Percentiles rank a stretch among this genome's conserved stretches.
Conservation (phyloP, 92 coral and sea anemone genomes). For the Heteractis magnifica region DNA sequence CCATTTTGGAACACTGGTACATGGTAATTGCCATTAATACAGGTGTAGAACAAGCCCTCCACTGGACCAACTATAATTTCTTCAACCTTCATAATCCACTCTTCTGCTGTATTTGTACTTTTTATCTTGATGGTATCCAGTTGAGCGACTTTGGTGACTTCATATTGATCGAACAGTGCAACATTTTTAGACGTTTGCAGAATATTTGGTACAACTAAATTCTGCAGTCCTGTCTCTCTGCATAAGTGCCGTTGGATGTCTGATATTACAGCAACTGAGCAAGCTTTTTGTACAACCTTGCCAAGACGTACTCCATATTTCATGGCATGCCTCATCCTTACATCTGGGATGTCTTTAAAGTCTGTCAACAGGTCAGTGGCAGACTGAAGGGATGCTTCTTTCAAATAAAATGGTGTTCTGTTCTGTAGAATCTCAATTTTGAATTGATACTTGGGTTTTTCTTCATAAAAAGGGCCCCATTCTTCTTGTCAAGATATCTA, state of each 20-base stretch:
- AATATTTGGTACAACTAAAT: constrained; percentile 22
- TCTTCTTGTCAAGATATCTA: background rate
- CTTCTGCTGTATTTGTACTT: constrained; percentile 25
- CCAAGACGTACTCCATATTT: constrained; percentile 43
- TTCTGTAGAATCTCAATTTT: background rate
- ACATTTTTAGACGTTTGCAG: constrained; percentile 21
- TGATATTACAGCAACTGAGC: background rate
- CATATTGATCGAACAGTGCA: constrained; percentile 21
- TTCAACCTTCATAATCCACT: constrained; percentile 47
- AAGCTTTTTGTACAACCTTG: constrained; percentile 8
- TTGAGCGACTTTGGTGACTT: constrained; percentile 28
- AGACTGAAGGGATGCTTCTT: constrained; percentile 39
- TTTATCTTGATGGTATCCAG: constrained; percentile 18
- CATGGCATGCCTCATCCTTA: constrained; percentile 14
- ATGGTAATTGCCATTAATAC: constrained; percentile 57
- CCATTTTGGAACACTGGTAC: constrained; percentile 48
- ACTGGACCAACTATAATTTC: constrained; percentile 45
- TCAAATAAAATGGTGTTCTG: constrained; percentile 31
- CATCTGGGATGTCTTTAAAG: background rate
- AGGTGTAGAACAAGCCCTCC: constrained; percentile 17
- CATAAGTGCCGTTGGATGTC: background rate
- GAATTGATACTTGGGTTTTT: background rate
- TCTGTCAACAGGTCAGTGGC: constrained; percentile 18
- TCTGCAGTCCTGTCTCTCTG: constrained; percentile 12
- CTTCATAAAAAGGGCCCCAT: constrained; percentile 53